Conservation (phyloP, 1,140 invertebrate genomes). For the Magallana angulata region DNA sequence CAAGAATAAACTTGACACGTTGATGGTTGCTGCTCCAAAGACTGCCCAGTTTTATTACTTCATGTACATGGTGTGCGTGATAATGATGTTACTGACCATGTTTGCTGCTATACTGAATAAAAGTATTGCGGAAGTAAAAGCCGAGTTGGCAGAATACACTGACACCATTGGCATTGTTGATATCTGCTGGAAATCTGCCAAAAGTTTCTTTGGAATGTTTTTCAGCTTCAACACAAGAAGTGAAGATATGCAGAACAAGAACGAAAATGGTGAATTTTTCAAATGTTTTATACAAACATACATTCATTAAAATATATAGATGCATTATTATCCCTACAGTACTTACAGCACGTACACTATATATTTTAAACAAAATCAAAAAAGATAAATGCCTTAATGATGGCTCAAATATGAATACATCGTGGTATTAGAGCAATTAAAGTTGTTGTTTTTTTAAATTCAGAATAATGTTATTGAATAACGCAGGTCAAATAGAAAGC, state of each 20-base stretch:
- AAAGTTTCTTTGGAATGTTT: constrained; percentile 5
- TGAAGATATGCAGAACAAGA: not conserved
- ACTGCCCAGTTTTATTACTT: constrained; percentile 88
- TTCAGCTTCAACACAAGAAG: not conserved
- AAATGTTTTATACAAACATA: not conserved
- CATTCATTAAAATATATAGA: not conserved
- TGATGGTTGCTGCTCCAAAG: constrained; percentile 85
- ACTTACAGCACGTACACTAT: too few species aligned
- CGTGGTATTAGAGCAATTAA: too few species aligned
- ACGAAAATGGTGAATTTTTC: not conserved
- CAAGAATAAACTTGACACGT: constrained; percentile 86
- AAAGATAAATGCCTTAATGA: too few species aligned
- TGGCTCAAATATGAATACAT: too few species aligned
- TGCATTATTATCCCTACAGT: too few species aligned
- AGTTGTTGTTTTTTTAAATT: too few species aligned
- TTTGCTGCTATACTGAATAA: constrained; percentile 90
- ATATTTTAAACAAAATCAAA: too few species aligned
- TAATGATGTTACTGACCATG: constrained; percentile 89
- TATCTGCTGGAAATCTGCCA: constrained; percentile 6
- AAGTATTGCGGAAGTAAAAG: constrained; percentile 73
- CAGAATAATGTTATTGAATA: too few species aligned
- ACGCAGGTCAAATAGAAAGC: too few species aligned
- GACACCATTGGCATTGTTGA: constrained; percentile 63
- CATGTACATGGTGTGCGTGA: constrained; percentile 87
- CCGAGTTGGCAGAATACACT: not conserved